These are phyloP conservation scores for Pionites leucogaster DNA, from an alignment of 2,113 vertebrate species.

Conservation along the genomic window DNA sequence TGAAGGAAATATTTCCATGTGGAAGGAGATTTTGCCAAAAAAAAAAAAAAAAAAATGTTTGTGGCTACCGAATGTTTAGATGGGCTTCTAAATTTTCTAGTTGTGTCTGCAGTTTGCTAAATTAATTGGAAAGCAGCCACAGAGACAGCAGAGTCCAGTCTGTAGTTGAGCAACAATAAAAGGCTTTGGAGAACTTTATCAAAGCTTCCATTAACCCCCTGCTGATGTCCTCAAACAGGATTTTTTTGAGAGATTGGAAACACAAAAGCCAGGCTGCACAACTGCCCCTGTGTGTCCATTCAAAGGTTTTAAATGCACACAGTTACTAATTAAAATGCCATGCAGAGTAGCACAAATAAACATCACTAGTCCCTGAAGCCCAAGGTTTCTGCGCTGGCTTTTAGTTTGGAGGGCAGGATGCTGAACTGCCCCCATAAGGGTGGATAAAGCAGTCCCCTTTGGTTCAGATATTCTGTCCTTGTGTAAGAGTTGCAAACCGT, in stretches of 20 bases:
- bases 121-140: constrained; percentile 57
- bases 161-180: constrained; percentile 66
- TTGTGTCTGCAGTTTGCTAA: constrained; percentile 26
- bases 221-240: constrained; percentile 62
- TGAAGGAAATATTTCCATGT: neutral
- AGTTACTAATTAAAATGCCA: constrained; percentile 69
- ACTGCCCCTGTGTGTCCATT: constrained; percentile 65
- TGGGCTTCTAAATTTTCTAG: constrained; percentile 32
- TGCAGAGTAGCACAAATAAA: constrained; percentile 31
- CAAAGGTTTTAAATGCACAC: constrained; percentile 59
- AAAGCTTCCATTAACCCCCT: constrained; percentile 73
- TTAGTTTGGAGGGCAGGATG: neutral
- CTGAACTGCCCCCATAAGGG: neutral
- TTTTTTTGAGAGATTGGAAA: constrained; percentile 42
- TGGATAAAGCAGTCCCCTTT: neutral
- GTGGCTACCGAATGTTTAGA: neutral
- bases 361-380: neutral
- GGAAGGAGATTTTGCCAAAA: neutral
- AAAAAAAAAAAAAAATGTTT: neutral
- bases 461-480: neutral
- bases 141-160: constrained; percentile 50
- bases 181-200: constrained; percentile 69
- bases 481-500: neutral
- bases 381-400: neutral
- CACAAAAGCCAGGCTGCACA: constrained; percentile 60